Base-by-base conservation (phyloP, 2,888 invertebrate species). In the Stomorhina lunata region DNA sequence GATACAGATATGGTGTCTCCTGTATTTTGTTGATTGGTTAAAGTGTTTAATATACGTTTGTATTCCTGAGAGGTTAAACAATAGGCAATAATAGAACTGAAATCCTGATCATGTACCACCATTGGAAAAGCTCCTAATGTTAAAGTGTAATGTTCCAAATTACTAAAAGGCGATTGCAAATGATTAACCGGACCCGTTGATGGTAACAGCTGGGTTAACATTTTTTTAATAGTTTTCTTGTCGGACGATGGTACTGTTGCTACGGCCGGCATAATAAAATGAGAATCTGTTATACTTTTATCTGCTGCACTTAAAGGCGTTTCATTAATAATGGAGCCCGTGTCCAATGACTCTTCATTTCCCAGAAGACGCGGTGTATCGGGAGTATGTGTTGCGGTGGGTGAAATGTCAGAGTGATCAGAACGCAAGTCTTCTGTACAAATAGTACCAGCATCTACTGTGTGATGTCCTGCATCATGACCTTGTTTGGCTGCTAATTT, bases 81-180 rank as follows among this genome's bases (percentile, higher is more conserved):
- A 88, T 96, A 96, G 0, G 97, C 96, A 80, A 98, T 95, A 66
- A 97, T 95, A 0, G 96, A 97, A 84, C 96, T 96, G 0, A 95
- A 94, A 89, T 97, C 96, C 45, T 93, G 93, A 88, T 97, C 96
- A 85, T 95, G 94, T 0, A 97, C 95, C 1, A 95, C 92, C n/a
- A 95, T 91, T 0, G 94, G 94, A n/a, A 94, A 90, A 75, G 87
- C 91, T 81, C 94, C 94, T 17, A 92, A 87, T 0, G 94, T 94
- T 22, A 96, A 89, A 4, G 94, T 92, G 86, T 95, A 93, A 90
- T 97, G 96, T 87, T 96, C 96, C 84, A 93, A 93, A 0, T 92
- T 85, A 12, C 93, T 92, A 86, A 95, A 93, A 1, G 95, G 95
- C 81, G 93, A 93, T 89, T 93, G 89, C 80, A 93, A 90, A 15